Evolutionary conservation across 2,113 vertebrate genomes (phyloP).

Genomic region (Oreochromis tanganicae): DNA sequence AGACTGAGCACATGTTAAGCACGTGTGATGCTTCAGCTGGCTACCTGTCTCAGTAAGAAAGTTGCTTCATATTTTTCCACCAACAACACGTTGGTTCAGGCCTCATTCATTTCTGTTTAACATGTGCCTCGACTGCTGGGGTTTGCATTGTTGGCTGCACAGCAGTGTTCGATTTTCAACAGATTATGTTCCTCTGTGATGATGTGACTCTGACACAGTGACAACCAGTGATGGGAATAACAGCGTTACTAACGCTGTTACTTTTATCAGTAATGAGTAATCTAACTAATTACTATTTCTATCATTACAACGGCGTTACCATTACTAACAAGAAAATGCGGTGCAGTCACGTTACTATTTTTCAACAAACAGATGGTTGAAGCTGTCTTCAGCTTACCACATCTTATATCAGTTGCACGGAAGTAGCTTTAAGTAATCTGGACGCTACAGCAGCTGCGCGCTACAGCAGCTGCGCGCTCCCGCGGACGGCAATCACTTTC

Average conservation of each 20-base stretch:
- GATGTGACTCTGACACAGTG: neutral
- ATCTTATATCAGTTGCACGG: too few species aligned
- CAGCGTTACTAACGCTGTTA: neutral
- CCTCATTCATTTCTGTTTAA: neutral
- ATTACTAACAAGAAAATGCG: neutral
- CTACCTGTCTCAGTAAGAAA: neutral
- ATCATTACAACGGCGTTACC: accelerated
- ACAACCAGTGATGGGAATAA: neutral
- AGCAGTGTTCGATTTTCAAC: neutral
- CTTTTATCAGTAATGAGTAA: neutral
- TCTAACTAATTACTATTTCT: neutral
- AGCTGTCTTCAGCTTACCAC: too few species aligned
- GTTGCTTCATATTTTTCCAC: neutral
- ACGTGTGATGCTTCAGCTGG: neutral
- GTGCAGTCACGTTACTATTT: neutral
- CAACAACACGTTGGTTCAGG: neutral
- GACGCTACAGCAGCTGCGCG: too few species aligned
- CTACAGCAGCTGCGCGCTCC: too few species aligned
- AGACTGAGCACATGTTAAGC: neutral
- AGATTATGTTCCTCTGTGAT: neutral
- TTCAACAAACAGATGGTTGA: too few species aligned
- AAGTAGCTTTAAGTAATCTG: too few species aligned
- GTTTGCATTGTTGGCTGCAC: neutral
- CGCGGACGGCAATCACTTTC: too few species aligned
- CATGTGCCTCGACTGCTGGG: neutral